Evolutionary conservation across 2,888 invertebrate species (phyloP).

Genomic region (Melipona beecheii): DNA sequence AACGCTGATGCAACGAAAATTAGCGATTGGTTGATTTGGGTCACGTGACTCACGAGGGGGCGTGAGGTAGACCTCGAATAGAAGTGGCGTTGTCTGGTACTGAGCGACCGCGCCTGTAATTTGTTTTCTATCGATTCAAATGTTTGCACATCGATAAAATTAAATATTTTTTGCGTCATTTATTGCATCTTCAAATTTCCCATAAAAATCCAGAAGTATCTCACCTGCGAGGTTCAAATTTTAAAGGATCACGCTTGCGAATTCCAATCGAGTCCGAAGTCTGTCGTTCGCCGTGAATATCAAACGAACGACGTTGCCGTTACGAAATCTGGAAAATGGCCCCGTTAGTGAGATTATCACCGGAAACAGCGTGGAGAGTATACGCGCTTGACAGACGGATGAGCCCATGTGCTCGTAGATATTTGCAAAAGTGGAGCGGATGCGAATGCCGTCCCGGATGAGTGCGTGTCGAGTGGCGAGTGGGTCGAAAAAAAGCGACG

Average conservation of each 20-base stretch:
- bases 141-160: too few relatives aligned
- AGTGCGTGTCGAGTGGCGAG: constrained; percentile 25
- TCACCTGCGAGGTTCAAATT: too few relatives aligned
- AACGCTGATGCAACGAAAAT: too few relatives aligned
- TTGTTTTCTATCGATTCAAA: too few relatives aligned
- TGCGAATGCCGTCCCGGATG: constrained; percentile 13
- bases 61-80: too few relatives aligned
- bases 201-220: too few relatives aligned
- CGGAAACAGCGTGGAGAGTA: neutral
- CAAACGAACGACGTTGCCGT: neutral
- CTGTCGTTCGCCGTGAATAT: neutral
- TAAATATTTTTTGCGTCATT: too few relatives aligned
- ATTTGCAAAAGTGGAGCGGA: constrained; percentile 40
- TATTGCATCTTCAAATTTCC: too few relatives aligned
- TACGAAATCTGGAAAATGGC: neutral
- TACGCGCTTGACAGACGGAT: constrained; percentile 16
- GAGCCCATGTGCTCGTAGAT: constrained; percentile 20
- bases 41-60: too few relatives aligned
- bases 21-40: too few relatives aligned
- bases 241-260: neutral
- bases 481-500: constrained; percentile 27
- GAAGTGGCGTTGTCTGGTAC: too few relatives aligned
- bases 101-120: too few relatives aligned
- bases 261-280: neutral
- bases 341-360: neutral